phyloP scores from a whole-genome alignment of 2,797 vertebrate genomes.

The Hyperoplus lanceolatus region DNA sequence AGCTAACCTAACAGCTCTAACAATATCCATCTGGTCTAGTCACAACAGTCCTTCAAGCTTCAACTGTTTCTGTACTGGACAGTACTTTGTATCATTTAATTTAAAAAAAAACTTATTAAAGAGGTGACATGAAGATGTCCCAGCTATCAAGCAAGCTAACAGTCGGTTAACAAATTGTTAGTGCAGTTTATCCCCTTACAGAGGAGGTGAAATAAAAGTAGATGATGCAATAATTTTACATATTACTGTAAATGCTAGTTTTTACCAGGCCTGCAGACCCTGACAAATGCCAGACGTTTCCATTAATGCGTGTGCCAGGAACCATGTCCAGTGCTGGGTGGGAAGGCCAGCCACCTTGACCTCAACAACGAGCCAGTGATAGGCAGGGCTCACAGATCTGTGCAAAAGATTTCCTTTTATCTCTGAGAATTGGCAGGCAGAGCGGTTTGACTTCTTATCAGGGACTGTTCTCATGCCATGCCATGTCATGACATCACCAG shows the following conservation, averaged over 20 bases:
- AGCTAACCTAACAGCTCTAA: background rate
- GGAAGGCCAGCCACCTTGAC: slow-evolving; percentile 65
- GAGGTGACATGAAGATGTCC: background rate
- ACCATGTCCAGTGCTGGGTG: slow-evolving; percentile 28
- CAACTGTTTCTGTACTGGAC: too few species aligned
- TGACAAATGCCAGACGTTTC: slow-evolving; percentile 7
- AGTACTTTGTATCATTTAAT: too few species aligned
- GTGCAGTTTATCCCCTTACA: background rate
- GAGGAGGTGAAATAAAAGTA: background rate
- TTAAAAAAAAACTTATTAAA: too few species aligned
- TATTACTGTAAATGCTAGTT: background rate
- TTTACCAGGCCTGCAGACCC: background rate
- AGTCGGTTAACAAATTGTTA: background rate
- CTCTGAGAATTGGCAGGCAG: slow-evolving; percentile 47
- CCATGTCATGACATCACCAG: slow-evolving; percentile 50
- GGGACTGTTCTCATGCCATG: slow-evolving; percentile 43
- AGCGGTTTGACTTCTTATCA: slow-evolving; percentile 19
- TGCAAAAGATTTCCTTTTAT: slow-evolving; percentile 60
- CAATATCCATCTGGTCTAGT: too few species aligned
- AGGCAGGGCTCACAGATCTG: slow-evolving; percentile 52
- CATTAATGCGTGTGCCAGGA: slow-evolving; percentile 43
- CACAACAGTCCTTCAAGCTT: too few species aligned
- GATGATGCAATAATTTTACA: background rate
- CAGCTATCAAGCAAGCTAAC: background rate
- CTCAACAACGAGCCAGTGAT: slow-evolving; percentile 43